phyloP scores from a whole-genome alignment of 2,888 invertebrate species.

The Cryptocheilus praepositus region DNA sequence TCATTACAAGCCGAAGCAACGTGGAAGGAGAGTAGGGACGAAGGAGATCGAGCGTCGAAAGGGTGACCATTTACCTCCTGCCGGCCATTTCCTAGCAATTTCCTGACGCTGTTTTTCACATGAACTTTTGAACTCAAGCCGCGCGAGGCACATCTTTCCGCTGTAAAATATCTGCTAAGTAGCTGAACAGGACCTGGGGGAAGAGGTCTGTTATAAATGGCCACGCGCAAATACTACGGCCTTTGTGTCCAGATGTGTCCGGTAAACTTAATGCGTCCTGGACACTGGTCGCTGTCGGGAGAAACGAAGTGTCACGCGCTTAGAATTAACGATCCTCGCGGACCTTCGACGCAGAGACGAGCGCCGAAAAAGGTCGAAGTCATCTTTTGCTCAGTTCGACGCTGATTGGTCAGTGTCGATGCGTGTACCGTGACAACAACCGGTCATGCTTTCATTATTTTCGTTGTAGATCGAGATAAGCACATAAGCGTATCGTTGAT shows the following conservation, averaged over 20 bases:
- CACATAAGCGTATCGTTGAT: too few relatives aligned
- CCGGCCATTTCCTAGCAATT: constrained; percentile 71
- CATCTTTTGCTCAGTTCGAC: too few relatives aligned
- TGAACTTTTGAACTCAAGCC: constrained; percentile 65
- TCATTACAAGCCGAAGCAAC: constrained; percentile 38
- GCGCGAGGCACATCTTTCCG: constrained; percentile 41
- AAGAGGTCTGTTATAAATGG: constrained; percentile 65
- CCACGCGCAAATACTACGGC: constrained; percentile 57
- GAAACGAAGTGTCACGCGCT: constrained; percentile 8
- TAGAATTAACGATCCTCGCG: constrained; percentile 46
- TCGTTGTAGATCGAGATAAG: too few relatives aligned
- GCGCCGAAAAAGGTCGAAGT: too few relatives aligned
- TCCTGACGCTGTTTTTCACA: constrained; percentile 71
- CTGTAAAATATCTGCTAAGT: constrained; percentile 69
- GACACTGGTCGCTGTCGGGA: constrained; percentile 15
- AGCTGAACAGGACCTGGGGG: constrained; percentile 47
- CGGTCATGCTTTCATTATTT: too few relatives aligned
- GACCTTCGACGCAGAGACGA: background rate
- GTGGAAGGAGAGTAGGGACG: constrained; percentile 31
- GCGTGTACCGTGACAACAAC: too few relatives aligned
- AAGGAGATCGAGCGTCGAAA: constrained; percentile 42
- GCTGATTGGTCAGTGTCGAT: too few relatives aligned
- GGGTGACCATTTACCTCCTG: constrained; percentile 52
- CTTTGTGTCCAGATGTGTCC: constrained; percentile 60
- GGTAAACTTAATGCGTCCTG: constrained; percentile 42